Base-by-base conservation (phyloP, 2,888 invertebrate species). In the Apodemia mormo region DNA sequence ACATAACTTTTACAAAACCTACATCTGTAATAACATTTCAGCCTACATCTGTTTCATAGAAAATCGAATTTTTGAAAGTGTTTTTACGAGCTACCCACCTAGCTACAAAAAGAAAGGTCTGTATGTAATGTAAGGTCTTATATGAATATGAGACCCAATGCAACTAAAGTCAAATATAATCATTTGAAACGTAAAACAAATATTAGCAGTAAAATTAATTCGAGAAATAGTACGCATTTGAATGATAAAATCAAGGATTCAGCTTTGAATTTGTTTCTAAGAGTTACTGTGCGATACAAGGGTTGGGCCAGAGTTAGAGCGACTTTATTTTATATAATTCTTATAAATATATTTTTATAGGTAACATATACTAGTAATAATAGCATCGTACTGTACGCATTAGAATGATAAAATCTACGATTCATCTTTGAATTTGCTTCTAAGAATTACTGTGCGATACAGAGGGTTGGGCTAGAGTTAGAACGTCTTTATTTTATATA, bases 331-430 rank as follows among this genome's bases (percentile, higher is more conserved):
- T 22, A 22, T 22, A 22, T 43, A 43, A 43, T 43, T 4, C 2
- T 2, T 33, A 4, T 4, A 33, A 33, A 4, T 33, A 4, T 2
- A 33, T 33, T 33, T 33, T 33, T 2, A 33, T 33, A 33, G 22
- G 22, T 22, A 22, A 22, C 4, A 33, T 33, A 33, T 33, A 33
- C 33, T 33, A 3, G 4, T 3, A 3, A 33, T 2, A 33, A 33
- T 33, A 33, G 33, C 33, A 33, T 3, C 33, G 4, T 33, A 58
- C 33, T 54, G 37, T n/a, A 65, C 65, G 76, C 77, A 79, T 84
- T 82, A 77, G 76, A 81, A 83, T 79, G 80, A 83, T 83, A 85
- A 82, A 82, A 85, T 85, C 81, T 83, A 75, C 68, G 75, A 75
- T 76, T 78, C 75, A 77, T 77, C 80, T 79, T 81, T 78, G 81